These are phyloP conservation scores for Rhynchomys soricoides DNA, from an alignment of 2,113 vertebrate genomes.

Conservation along the genomic window DNA sequence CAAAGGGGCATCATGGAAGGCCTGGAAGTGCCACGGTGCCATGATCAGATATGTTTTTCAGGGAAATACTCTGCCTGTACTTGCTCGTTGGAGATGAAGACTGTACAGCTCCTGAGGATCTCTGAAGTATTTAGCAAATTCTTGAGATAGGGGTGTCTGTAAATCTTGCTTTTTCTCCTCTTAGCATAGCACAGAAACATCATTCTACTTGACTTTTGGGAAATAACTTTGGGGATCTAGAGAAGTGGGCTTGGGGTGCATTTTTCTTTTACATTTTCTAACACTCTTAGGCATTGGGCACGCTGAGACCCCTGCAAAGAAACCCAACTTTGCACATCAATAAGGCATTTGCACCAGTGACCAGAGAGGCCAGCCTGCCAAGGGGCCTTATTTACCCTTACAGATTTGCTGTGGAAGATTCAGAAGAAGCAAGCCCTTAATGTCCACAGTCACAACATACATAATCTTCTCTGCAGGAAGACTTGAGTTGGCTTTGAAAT, in stretches of 20 bases:
- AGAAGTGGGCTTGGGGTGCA: background rate
- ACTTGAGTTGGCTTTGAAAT: background rate
- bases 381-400: background rate
- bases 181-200: slow-evolving; percentile 48
- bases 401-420: background rate
- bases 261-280: slow-evolving; percentile 53
- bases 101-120: slow-evolving; percentile 56
- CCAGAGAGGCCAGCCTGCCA: background rate
- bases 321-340: background rate
- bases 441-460: background rate
- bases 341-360: background rate
- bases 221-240: background rate
- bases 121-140: slow-evolving; percentile 53
- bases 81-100: slow-evolving; percentile 46
- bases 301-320: background rate
- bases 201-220: slow-evolving; percentile 53
- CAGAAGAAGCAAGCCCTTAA: background rate
- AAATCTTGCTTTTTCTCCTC: slow-evolving; percentile 44
- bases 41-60: slow-evolving; percentile 26
- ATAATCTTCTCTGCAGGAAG: background rate
- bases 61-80: slow-evolving; percentile 20
- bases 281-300: background rate
- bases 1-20: slow-evolving; percentile 28
- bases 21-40: slow-evolving; percentile 31
- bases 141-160: slow-evolving; percentile 26